Percentiles rank a stretch among this genome's conserved stretches.
These are phyloP conservation scores for Amazona guildingii DNA, from an alignment of 2,113 vertebrate species.

Conservation along the genomic window DNA sequence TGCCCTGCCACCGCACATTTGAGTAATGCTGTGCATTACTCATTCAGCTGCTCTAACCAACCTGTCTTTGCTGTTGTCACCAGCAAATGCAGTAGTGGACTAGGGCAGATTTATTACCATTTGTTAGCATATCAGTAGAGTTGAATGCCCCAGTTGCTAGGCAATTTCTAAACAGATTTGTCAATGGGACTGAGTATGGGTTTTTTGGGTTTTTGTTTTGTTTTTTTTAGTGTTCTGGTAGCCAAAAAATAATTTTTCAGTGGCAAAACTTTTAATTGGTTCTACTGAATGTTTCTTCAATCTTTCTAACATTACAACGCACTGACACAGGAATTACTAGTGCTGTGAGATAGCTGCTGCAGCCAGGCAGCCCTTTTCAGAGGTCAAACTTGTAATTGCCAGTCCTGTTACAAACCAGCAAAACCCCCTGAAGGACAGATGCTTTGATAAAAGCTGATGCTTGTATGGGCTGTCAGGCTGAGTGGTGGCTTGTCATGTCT, in stretches of 20 bases:
- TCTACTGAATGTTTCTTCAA: background rate
- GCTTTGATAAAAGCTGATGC: background rate
- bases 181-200: background rate
- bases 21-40: background rate
- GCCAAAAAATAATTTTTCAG: background rate
- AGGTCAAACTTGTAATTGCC: background rate
- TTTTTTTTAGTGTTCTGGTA: background rate
- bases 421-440: background rate
- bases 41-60: background rate
- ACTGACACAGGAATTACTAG: background rate
- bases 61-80: background rate
- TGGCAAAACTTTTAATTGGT: background rate
- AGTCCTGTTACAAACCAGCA: background rate
- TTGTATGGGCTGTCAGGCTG: background rate
- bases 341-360: background rate
- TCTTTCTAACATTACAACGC: accelerated
- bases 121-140: background rate
- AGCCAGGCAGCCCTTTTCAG: background rate
- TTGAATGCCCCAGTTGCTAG: background rate
- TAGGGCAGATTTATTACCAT: background rate
- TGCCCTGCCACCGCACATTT: background rate
- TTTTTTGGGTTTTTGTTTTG: background rate
- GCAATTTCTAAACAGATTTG: background rate
- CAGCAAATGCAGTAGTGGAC: background rate
- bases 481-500: background rate